Conservation (phyloP, 23 tunicate species). For the Phallusia fumigata region DNA sequence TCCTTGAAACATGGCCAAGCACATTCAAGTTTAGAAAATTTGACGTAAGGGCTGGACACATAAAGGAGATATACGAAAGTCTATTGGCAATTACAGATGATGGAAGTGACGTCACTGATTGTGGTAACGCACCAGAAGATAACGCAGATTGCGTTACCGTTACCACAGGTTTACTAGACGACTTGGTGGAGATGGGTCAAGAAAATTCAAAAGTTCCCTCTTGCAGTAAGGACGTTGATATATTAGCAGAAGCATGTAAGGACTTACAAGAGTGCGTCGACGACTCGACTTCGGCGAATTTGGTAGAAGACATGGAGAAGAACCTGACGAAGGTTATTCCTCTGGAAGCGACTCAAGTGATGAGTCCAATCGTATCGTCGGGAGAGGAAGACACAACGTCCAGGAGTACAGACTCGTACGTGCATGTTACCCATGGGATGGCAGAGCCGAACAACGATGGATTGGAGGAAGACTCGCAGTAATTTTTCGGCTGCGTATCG, state of each 20-base stretch:
- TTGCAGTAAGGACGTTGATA: background rate
- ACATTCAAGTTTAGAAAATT: slow-evolving; percentile 9
- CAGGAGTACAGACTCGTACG: background rate
- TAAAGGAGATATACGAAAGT: slow-evolving; percentile 7
- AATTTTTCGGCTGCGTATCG: background rate
- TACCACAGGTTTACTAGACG: background rate
- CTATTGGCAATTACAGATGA: background rate
- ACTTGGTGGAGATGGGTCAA: no score
- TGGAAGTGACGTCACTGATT: background rate
- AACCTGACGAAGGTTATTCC: background rate
- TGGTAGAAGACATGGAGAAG: background rate
- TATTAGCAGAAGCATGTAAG: background rate
- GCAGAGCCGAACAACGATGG: background rate
- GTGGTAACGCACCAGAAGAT: background rate
- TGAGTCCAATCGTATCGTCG: no score
- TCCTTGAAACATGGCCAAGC: background rate
- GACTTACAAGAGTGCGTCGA: background rate
- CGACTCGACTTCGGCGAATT: background rate
- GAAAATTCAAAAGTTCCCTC: background rate
- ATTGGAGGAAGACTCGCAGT: slow-evolving; percentile 9
- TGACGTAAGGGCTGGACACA: background rate
- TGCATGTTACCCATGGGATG: background rate
- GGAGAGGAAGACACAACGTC: background rate
- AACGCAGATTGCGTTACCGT: background rate
- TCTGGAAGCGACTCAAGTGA: background rate